Conservation (phyloP, 35 echinoderm and acorn worm species). For the Apostichopus japonicus region DNA sequence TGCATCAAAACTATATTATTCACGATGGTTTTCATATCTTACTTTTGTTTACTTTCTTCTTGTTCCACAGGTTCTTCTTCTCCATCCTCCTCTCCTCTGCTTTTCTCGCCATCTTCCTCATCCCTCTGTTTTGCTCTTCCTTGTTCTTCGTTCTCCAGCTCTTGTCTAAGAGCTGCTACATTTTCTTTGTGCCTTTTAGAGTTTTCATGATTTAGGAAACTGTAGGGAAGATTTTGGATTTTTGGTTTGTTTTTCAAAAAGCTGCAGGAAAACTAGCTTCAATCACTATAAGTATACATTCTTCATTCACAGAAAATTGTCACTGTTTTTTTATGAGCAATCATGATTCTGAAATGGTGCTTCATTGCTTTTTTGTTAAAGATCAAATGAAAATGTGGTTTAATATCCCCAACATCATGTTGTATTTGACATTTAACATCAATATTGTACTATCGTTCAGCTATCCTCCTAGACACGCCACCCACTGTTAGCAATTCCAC, state of each 20-base stretch:
- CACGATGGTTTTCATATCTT: neutral
- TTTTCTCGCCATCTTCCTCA: constrained; percentile 32
- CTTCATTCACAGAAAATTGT: too few species aligned
- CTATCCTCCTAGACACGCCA: too few species aligned
- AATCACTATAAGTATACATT: neutral
- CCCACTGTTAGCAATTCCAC: too few species aligned
- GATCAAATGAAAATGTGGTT: too few species aligned
- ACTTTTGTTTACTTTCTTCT: constrained; percentile 37
- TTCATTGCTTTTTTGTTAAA: too few species aligned
- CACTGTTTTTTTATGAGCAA: too few species aligned
- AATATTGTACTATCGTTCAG: too few species aligned
- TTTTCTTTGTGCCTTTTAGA: constrained; percentile 98
- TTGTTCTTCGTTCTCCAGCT: constrained; percentile 80
- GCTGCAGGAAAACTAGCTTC: too few species aligned
- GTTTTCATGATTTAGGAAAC: constrained; percentile 94
- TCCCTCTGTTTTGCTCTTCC: constrained; percentile 27
- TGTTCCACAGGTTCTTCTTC: neutral
- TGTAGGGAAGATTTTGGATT: neutral
- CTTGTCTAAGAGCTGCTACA: constrained; percentile 73
- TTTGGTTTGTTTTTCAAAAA: too few species aligned
- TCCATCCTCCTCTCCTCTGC: constrained; percentile 26
- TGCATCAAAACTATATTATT: neutral
- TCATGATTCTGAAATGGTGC: too few species aligned
- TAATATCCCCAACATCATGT: too few species aligned
- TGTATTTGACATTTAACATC: too few species aligned